A percentile compares a stretch with the other conserved stretches of the same genome.
phyloP scores from a whole-genome alignment of 2,888 invertebrate genomes.

The Nephrotoma guestfalica region DNA sequence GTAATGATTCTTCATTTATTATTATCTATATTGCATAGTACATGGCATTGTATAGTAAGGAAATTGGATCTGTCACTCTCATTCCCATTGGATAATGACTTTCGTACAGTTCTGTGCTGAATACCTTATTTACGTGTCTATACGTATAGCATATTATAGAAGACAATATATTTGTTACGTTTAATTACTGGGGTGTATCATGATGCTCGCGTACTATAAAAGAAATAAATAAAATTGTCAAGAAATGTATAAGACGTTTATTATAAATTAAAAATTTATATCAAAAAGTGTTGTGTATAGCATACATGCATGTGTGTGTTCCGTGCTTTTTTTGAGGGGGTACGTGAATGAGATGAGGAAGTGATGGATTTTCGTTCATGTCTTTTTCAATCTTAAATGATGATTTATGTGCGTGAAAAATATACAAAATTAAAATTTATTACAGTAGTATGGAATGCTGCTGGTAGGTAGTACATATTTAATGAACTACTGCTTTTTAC shows the following conservation, averaged over 20 bases:
- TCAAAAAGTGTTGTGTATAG: not conserved
- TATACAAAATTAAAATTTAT: not conserved
- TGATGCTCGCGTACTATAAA: not conserved
- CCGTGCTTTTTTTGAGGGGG: not conserved
- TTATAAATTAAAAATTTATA: not conserved
- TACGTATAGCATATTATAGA: not conserved
- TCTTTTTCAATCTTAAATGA: not conserved
- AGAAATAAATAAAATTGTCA: not conserved
- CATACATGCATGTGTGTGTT: not conserved
- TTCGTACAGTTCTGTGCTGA: not conserved
- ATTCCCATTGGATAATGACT: not conserved
- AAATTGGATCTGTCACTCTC: not conserved
- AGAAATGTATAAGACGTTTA: not conserved
- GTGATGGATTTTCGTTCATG: not conserved
- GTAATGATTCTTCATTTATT: not conserved
- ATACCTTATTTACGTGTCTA: not conserved
- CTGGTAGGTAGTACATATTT: not conserved
- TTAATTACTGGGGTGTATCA: not conserved
- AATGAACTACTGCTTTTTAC: not conserved
- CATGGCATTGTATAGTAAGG: not conserved
- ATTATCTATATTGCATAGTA: not conserved
- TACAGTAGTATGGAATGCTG: not conserved
- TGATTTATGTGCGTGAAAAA: not conserved
- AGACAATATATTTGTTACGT: not conserved
- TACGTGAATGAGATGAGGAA: not conserved